phyloP scores from a whole-genome alignment of 92 coral and sea anemone genomes.

The Isaurus tuberculatus region DNA sequence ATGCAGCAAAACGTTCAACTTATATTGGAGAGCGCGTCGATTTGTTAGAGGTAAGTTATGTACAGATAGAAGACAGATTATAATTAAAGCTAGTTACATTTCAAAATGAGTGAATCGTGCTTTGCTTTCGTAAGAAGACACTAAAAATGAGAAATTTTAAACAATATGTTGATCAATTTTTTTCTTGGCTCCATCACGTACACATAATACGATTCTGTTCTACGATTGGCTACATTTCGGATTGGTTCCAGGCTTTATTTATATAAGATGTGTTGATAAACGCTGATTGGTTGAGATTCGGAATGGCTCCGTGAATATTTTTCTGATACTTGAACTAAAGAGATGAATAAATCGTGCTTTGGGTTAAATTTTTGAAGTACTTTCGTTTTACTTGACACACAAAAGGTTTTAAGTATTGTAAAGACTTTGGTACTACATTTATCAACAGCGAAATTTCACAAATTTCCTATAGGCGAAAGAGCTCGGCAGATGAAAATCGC shows the following conservation, averaged over 20 bases:
- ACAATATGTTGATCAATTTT: background rate
- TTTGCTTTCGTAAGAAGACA: background rate
- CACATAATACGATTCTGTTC: background rate
- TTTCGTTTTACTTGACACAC: background rate
- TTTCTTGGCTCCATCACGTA: background rate
- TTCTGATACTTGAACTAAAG: background rate
- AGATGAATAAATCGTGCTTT: too few species aligned
- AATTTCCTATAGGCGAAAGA: too few species aligned
- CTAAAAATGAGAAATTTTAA: background rate
- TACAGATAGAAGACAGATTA: background rate
- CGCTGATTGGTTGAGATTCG: background rate
- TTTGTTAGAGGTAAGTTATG: background rate
- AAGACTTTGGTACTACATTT: background rate
- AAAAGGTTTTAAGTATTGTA: background rate
- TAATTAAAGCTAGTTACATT: background rate
- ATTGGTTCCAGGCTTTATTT: background rate
- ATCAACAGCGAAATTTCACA: background rate
- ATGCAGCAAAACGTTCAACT: conserved; percentile 3
- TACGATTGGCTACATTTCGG: conserved; percentile 4
- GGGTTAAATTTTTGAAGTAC: background rate
- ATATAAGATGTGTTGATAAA: background rate
- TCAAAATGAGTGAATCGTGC: background rate
- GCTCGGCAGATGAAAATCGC: too few species aligned
- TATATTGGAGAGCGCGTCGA: background rate
- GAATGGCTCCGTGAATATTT: background rate